phyloP scores from a whole-genome alignment of 2,113 vertebrate genomes.

The Gambusia holbrooki region DNA sequence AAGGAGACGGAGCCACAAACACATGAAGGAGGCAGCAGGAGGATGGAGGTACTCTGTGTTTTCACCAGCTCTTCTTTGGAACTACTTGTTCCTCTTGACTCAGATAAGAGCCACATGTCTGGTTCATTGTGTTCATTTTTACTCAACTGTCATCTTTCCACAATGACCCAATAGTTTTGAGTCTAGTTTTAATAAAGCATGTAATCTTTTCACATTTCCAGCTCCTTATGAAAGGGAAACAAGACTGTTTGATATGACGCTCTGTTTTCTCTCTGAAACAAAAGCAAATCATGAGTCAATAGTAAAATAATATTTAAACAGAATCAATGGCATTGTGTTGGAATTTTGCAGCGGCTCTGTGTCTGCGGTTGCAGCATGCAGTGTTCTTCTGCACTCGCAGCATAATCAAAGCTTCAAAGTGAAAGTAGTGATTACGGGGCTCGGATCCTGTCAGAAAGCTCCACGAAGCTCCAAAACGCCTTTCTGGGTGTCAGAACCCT shows the following conservation, averaged over 20 bases:
- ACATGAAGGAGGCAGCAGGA: no score
- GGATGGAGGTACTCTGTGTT: not conserved
- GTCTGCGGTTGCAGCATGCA: not conserved
- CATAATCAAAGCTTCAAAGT: conserved; percentile 13
- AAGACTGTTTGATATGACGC: not conserved
- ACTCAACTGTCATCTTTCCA: not conserved
- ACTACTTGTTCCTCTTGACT: not conserved
- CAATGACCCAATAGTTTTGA: not conserved
- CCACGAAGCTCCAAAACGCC: not conserved
- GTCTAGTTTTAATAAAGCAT: not conserved
- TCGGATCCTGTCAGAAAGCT: not conserved
- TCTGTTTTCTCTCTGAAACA: not conserved
- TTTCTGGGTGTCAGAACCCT: not conserved
- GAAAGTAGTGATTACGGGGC: conserved; percentile 7
- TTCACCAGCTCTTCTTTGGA: not conserved
- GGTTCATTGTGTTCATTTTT: not conserved
- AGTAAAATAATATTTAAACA: not conserved
- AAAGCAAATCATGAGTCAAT: not conserved
- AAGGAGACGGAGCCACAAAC: no score
- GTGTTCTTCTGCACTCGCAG: not conserved
- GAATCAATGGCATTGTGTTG: not conserved
- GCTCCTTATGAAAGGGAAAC: not conserved
- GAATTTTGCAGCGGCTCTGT: not conserved
- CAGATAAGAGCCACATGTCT: not conserved
- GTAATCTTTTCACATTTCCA: not conserved